A percentile compares a stretch with the other conserved stretches of the same genome.
phyloP scores from a whole-genome alignment of 2,888 invertebrate species.

The Cantharis flavilabris region DNA sequence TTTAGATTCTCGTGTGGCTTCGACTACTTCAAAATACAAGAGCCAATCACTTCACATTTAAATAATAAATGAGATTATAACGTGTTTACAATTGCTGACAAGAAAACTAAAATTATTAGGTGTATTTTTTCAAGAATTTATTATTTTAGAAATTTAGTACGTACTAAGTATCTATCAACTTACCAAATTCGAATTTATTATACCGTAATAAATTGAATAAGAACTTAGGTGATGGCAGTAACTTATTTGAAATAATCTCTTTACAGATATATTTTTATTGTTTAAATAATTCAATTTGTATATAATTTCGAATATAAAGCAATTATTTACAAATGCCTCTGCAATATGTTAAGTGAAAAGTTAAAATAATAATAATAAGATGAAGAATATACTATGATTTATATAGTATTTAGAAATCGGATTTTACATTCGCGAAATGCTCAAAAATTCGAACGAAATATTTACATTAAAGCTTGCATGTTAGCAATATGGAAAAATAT shows the following conservation, averaged over 20 bases:
- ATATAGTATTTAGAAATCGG: not conserved
- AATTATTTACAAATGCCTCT: not conserved
- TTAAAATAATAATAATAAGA: not conserved
- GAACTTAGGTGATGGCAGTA: not conserved
- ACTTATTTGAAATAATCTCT: too few species aligned
- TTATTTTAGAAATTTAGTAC: not conserved
- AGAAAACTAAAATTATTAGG: conserved; percentile 25
- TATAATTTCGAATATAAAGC: too few species aligned
- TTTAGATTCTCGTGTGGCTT: not conserved
- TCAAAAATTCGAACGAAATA: not conserved
- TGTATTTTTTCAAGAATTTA: conserved; percentile 7
- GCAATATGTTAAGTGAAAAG: not conserved
- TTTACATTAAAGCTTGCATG: not conserved
- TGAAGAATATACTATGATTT: too few species aligned
- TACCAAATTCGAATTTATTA: not conserved
- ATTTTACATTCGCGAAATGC: not conserved
- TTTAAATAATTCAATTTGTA: too few species aligned
- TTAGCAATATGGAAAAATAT: not conserved
- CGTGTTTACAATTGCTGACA: conserved; percentile 21
- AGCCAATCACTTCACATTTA: conserved; percentile 17
- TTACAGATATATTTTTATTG: too few species aligned
- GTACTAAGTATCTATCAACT: not conserved
- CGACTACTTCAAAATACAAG: conserved; percentile 11
- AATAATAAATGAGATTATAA: conserved; percentile 27
- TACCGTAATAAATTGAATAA: not conserved